Base-by-base conservation (phyloP, 2,797 vertebrate genomes). In the Meriones psammophilus region DNA sequence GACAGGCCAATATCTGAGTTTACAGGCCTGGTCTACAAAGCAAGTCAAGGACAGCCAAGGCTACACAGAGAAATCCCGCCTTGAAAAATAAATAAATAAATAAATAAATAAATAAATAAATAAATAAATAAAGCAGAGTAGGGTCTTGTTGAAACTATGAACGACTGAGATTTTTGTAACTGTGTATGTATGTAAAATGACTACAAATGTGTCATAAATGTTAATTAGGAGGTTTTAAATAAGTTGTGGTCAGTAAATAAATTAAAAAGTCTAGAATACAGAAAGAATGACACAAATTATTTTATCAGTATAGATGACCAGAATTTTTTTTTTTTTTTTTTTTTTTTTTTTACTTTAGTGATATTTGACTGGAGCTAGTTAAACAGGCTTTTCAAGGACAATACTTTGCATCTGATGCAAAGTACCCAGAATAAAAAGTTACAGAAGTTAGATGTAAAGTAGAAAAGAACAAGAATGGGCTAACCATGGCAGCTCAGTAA, bases 271-370 rank as follows among this genome's bases (percentile, higher is more conserved):
- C 39, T 0, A 36, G n/a, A 79, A 18, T 88, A 26, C 12, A 68
- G 46, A 92, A 66, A 93, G 78, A 92, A 93, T 80, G 64, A 94
- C 71, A 80, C n/a, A 71, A 4, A 50, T 17, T 36, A 62, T 73
- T 81, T n/a, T 79, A 73, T 33, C 69, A 36, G 18, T 73, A 33
- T 83, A 76, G 26, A 86, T 6, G 28, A 56, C 94, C 39, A 28
- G 17, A 83, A 62, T 76, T 91, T 56, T 76, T 84, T 60, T 28
- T 66, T 42, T 42, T 76, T 84, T 60, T 28, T 66, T 42, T 42
- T 42, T 42, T 42, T 42, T 42, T 42, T 42, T 42, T 42, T 42
- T 42, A 42, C 42, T 42, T 42, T 42, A 30, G 14, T 80, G 68
- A 8, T 76, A 92, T 93, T 92, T 81, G 92, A 77, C 24, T 22